Percentiles rank a stretch among this genome's conserved stretches.
phyloP scores from a whole-genome alignment of 2,113 vertebrate species.

The Rhabdomys dilectus region DNA sequence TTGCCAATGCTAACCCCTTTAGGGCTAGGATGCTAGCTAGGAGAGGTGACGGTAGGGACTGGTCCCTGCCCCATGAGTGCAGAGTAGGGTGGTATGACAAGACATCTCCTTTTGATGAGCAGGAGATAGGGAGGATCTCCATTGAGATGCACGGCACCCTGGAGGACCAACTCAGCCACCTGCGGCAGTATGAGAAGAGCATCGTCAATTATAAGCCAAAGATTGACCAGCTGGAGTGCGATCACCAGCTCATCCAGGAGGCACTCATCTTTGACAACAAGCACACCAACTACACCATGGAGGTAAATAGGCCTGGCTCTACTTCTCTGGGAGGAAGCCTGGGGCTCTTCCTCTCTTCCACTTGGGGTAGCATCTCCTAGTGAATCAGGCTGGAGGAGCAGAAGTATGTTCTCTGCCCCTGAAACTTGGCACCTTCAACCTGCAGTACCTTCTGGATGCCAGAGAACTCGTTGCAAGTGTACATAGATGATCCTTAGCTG shows the following conservation, averaged over 20 bases:
- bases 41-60: background rate
- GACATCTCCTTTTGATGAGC: constrained; percentile 34
- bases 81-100: background rate
- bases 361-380: background rate
- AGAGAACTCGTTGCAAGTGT: background rate
- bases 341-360: background rate
- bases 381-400: background rate
- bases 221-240: constrained; percentile 98
- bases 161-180: constrained; percentile 97
- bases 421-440: background rate
- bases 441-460: background rate
- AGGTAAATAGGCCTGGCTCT: constrained; percentile 86
- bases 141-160: constrained; percentile 99
- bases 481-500: background rate
- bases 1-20: background rate
- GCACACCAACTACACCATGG: constrained; percentile 99
- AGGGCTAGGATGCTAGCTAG: too few species aligned
- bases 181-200: constrained; percentile 98
- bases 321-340: background rate
- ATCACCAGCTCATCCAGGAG: constrained; percentile 98
- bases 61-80: background rate
- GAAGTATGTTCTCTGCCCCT: background rate
- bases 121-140: constrained; percentile 99
- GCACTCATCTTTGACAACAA: constrained; percentile 99
- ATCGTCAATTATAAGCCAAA: constrained; percentile 99